Evolutionary conservation across 2,888 invertebrate species (phyloP), one percentile per base, ranked within the genome.

Genomic region (Leptopilina syphax): DNA sequence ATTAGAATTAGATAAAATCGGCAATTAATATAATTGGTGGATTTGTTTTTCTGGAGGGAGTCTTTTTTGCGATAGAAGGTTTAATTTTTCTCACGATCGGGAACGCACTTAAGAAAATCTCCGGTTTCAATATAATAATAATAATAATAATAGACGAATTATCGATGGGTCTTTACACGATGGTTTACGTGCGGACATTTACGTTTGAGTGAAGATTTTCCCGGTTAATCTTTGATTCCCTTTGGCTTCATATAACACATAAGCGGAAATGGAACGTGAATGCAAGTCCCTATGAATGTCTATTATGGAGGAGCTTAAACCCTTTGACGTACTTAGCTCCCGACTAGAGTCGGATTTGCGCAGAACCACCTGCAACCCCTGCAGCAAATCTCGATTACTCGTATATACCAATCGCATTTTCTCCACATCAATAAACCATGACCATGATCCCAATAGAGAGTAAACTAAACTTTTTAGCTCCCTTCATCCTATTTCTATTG

Each of bases 241-340:
- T 73, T 57, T 34, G 34, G 73, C n/a, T 57, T 73, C 54, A 57
- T 73, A 34, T 73, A 34, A 50, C 54, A 50, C 54, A 73, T 73
- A 57, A 73, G 27, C 73, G 73, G 73, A 73, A 73, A 73, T 73
- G 73, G 73, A 41, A 73, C 73, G 73, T 73, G 73, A 73, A 57
- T 73, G 54, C 73, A 73, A 73, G 73, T 34, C 27, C 57, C 44
- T 8, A 44, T 73, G 73, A 57, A 73, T 34, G 34, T 73, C 73
- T 73, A 73, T 73, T 73, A 54, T 73, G n/a, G 34, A 57, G 34
- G n/a, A 24, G 73, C 73, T 73, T 73, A 73, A 34, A 73, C 73
- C 73, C 73, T 73, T 73, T 73, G 73, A 73, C 70, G 70, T 54
- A 70, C 27, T 54, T 70, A 41, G 67, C 10, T n/a, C 5, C 34